Evolutionary conservation across 2,888 invertebrate species (phyloP), one percentile per base, ranked within the genome.

Genomic region (Sepioteuthis lessoniana): DNA sequence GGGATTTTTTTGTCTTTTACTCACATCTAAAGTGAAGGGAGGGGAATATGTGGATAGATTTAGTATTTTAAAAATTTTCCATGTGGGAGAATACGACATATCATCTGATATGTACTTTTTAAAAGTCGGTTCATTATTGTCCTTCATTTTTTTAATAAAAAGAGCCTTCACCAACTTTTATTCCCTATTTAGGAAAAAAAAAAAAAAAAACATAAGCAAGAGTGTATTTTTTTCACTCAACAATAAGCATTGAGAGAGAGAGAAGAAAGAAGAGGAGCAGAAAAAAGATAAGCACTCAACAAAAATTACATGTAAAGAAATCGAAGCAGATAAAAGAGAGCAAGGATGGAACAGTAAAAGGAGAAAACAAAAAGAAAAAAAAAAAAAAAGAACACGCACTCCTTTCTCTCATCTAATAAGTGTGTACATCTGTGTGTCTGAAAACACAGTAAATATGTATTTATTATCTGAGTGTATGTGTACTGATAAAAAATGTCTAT

Each of bases 111-210:
- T 55, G 55, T 55, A 55, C 13, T 25, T 2, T 76, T 76, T 76
- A 76, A 35, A 76, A 76, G 76, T 35, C n/a, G 35, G 76, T 76
- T 76, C 76, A 76, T 76, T 76, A 76, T 76, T 76, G 76, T 76
- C 76, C 76, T 76, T 76, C n/a, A 76, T n/a, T 76, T 76, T 4
- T 55, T 25, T 35, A n/a, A 76, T 76, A 76, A 76, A 76, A 76
- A 76, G 76, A 76, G 76, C 76, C 76, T 76, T 76, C 76, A 76
- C 76, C 76, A 76, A 76, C 76, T 76, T 76, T 76, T 76, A 28
- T 76, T 76, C 0, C 16, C n/a, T 13, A n/a, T 76, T n/a, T 76
- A 76, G 8, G 0, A 55, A 8, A 16, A n/a, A n/a, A 16, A n/a
- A 35, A 28, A 7, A 60, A 16, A 31, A 8, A 55, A 8, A 16